These are phyloP conservation scores for Temnothorax longispinosus DNA, from an alignment of 1,140 invertebrate genomes.

Conservation along the genomic window DNA sequence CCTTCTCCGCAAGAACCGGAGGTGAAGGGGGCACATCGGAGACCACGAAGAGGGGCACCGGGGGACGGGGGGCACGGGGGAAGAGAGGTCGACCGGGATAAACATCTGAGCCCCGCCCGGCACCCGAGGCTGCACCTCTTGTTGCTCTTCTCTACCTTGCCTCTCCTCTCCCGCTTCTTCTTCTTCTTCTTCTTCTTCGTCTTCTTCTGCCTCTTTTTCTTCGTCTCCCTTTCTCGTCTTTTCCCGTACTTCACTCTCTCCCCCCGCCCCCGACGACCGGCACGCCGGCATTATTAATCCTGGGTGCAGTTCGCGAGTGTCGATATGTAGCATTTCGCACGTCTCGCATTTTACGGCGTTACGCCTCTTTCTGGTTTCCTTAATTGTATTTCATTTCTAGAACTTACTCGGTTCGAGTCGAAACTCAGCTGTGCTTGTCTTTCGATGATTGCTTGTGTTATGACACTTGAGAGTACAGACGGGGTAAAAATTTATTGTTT, in stretches of 20 bases:
- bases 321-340: constrained; percentile 71
- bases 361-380: constrained; percentile 70
- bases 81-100: constrained; percentile 85
- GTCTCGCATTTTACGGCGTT: constrained; percentile 69
- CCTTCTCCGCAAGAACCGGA: constrained; percentile 76
- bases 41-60: constrained; percentile 71
- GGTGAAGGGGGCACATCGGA: constrained; percentile 75
- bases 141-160: constrained; percentile 79
- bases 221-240: constrained; percentile 56
- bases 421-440: constrained; percentile 1
- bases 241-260: constrained; percentile 62
- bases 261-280: constrained; percentile 40
- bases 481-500: not conserved
- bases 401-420: constrained; percentile 33
- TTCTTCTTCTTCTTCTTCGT: constrained; percentile 73
- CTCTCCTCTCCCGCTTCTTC: constrained; percentile 76
- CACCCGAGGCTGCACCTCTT: constrained; percentile 83
- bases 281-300: constrained; percentile 71
- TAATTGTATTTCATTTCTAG: constrained; percentile 68
- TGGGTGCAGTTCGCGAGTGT: constrained; percentile 50
- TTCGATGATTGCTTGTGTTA: not conserved
- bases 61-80: constrained; percentile 69
- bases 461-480: not conserved
- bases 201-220: constrained; percentile 70
- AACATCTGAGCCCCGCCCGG: constrained; percentile 86